Evolutionary conservation across 2,888 invertebrate genomes (phyloP).

Genomic region (Aleiodes leptofemur): DNA sequence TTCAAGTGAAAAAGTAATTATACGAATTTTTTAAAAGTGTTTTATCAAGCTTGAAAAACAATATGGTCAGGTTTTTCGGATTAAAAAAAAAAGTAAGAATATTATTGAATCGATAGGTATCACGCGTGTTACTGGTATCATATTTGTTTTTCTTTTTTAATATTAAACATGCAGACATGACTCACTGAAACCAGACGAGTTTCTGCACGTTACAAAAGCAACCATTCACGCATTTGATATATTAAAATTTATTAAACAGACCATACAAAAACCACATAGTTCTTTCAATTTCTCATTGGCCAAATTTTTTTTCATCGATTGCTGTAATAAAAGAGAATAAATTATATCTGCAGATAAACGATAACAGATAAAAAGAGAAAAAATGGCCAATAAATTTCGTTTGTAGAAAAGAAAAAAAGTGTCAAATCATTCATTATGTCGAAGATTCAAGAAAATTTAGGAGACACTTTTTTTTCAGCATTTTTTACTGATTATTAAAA

Average conservation of each 20-base stretch:
- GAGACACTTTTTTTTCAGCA: not conserved
- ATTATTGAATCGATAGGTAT: not conserved
- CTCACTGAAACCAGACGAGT: conserved; percentile 27
- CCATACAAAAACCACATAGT: conserved; percentile 4
- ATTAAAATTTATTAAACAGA: conserved; percentile 16
- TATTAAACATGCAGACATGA: conserved; percentile 9
- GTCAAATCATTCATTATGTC: not conserved
- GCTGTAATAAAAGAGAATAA: no score
- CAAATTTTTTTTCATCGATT: no score
- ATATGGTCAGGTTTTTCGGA: conserved; percentile 9
- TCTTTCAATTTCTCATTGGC: not conserved
- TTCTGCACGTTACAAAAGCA: conserved; percentile 29
- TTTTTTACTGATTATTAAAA: conserved; percentile 12
- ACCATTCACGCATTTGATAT: conserved; percentile 16
- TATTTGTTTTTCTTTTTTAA: conserved; percentile 16
- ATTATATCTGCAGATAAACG: no score
- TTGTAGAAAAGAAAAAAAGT: not conserved
- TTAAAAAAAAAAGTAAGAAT: not conserved
- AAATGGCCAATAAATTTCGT: not conserved
- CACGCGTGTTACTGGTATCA: conserved; percentile 11
- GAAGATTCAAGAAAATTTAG: conserved; percentile 7
- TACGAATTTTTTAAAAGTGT: not conserved
- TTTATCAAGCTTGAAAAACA: not conserved
- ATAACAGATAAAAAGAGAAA: not conserved
- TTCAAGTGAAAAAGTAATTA: not conserved